Conservation (phyloP, 2,113 vertebrate genomes). For the Amazona guildingii region DNA sequence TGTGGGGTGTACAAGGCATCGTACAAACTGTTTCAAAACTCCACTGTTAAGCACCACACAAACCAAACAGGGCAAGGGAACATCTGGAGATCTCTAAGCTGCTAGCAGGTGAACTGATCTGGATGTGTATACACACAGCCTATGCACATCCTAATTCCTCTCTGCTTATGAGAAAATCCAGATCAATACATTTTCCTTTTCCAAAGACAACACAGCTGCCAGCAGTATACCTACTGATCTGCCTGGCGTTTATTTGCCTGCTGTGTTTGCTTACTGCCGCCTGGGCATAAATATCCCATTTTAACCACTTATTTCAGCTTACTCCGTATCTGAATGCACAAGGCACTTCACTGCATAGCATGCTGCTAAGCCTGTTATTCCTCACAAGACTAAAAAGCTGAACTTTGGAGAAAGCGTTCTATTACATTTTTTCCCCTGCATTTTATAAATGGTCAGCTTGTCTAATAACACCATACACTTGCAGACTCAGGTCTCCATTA, state of each 20-base stretch:
- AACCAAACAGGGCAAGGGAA: not conserved
- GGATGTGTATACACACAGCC: not conserved
- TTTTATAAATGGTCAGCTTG: not conserved
- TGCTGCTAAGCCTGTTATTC: not conserved
- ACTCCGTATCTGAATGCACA: not conserved
- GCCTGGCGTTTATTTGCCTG: constrained; percentile 8
- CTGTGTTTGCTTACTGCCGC: not conserved
- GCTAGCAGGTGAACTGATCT: not conserved
- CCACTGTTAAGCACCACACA: not conserved
- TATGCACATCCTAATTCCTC: not conserved
- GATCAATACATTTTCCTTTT: not conserved
- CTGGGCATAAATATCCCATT: not conserved
- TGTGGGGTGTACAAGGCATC: not conserved
- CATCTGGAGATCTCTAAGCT: not conserved
- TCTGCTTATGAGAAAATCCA: not conserved
- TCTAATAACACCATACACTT: rapidly evolving
- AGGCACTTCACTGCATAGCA: not conserved
- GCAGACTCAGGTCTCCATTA: not conserved
- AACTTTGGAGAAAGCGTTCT: not conserved
- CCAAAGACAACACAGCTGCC: not conserved
- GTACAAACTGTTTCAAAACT: not conserved
- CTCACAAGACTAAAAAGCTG: not conserved
- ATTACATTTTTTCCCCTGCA: rapidly evolving
- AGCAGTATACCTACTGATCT: constrained; percentile 1
- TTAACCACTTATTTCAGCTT: not conserved